Percentiles rank a stretch among this genome's conserved stretches.
Conservation (phyloP, 1,140 invertebrate genomes). For the Mylabris phalerata region DNA sequence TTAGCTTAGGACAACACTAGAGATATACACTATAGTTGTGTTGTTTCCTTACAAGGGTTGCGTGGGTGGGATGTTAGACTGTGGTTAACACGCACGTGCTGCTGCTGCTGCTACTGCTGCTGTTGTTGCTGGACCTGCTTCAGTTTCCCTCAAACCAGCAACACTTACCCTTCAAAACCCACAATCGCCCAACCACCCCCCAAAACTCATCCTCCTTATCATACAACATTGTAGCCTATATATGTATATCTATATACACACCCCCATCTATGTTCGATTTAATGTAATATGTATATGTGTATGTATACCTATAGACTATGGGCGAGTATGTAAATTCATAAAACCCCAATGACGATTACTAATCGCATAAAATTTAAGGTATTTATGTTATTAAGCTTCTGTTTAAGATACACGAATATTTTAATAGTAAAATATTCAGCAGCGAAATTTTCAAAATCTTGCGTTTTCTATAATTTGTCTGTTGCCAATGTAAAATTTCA, state of each 20-base stretch:
- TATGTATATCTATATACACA: neutral
- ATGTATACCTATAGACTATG: conserved; percentile 1
- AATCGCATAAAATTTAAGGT: conserved; percentile 6
- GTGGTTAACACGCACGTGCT: conserved; percentile 39
- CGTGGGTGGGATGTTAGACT: conserved; percentile 34
- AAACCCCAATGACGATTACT: conserved; percentile 5
- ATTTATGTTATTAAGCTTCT: neutral
- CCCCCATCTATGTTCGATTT: conserved; percentile 20
- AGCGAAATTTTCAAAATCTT: no score
- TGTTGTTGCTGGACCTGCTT: conserved; percentile 22
- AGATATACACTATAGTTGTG: conserved; percentile 37
- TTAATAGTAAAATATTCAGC: no score
- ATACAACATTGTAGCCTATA: neutral
- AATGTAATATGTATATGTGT: conserved; percentile 29
- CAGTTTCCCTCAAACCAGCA: conserved; percentile 9
- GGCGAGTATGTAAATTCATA: conserved; percentile 12
- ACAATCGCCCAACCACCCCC: conserved; percentile 11
- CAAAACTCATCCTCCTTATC: neutral
- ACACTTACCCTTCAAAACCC: conserved; percentile 15
- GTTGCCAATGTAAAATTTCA: no score
- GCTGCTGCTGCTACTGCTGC: neutral
- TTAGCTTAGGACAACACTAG: conserved; percentile 11
- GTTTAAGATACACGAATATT: no score
- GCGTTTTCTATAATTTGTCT: no score
- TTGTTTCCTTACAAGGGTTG: conserved; percentile 39